Evolutionary conservation across 2,113 vertebrate species (phyloP).

Genomic region (Capreolus pygargus): DNA sequence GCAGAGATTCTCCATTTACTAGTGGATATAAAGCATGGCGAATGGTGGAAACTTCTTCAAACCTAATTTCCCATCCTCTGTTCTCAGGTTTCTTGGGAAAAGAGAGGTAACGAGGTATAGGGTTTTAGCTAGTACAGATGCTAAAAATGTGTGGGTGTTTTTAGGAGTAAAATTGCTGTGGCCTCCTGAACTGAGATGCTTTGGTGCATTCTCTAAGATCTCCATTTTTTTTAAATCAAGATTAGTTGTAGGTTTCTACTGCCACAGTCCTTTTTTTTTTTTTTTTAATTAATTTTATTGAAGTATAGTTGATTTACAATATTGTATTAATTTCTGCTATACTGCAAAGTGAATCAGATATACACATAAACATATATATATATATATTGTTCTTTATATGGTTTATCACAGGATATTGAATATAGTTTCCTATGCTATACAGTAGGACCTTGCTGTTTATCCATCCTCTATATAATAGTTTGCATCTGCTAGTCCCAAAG

Average conservation of each 20-base stretch:
- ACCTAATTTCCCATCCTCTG: not conserved
- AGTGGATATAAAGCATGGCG: not conserved
- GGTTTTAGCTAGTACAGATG: not conserved
- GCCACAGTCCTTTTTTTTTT: not conserved
- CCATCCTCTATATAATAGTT: not conserved
- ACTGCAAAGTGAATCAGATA: not conserved
- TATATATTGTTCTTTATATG: not conserved
- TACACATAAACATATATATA: fast-evolving
- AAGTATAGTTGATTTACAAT: not conserved
- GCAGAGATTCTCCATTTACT: not conserved
- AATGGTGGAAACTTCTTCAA: not conserved
- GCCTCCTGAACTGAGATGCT: not conserved
- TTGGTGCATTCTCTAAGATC: not conserved
- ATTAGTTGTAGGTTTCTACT: not conserved
- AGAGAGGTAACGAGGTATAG: not conserved
- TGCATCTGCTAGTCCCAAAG: not conserved
- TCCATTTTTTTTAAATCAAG: not conserved
- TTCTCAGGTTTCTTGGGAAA: not conserved
- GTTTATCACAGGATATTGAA: not conserved
- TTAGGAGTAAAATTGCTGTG: not conserved
- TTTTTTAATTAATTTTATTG: not conserved
- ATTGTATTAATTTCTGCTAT: not conserved
- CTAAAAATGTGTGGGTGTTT: not conserved
- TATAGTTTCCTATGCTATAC: not conserved
- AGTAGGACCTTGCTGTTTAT: not conserved